Evolutionary conservation across 2,797 vertebrate genomes (phyloP), one percentile per base, ranked within the genome.

Genomic region (Prunella strophiata): DNA sequence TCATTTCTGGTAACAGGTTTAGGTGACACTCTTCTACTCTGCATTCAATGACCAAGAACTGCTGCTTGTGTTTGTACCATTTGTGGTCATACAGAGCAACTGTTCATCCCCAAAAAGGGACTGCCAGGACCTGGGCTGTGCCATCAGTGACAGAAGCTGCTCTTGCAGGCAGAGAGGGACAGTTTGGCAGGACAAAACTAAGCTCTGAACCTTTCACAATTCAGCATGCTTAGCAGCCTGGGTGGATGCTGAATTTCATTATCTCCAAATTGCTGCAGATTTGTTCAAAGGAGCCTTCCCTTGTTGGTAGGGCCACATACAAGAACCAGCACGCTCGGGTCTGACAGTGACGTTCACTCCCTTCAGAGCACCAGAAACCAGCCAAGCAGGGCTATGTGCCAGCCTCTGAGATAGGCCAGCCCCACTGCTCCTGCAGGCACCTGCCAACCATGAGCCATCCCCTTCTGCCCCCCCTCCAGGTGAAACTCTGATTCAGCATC

Each of bases 401-500:
- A 96, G 92, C 55, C 89, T 12, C 47, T 14, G 38, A 70, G 93
- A 95, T 81, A 85, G 84, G 87, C 40, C 55, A 89, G 78, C 47
- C 3, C 12, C 59, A 68, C 43, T 13, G 43, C 71, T 95, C 88
- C 89, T 91, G 93, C 74, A 94, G 93, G 77, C 95, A 97, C 92
- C 96, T 96, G 97, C 96, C 96, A 96, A 36, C 92, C 57, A 4
- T 50, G 85, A 94, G 84, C 95, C 86, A 84, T 73, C 88, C 91
- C 86, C 66, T 91, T 23, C 88, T 91, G 92, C 91, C 87, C 92
- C 84, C 92, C 93, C 94, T 95, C 95, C 92, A 85, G 96, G 90
- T 96, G 96, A 96, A 97, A 96, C 92, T 96, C 96, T 97, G 97
- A 97, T 96, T 97, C 96, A 97, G 96, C 95, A 96, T 57, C 94